Evolutionary conservation across 2,888 invertebrate genomes (phyloP).

Genomic region (Flexamia atlantica): DNA sequence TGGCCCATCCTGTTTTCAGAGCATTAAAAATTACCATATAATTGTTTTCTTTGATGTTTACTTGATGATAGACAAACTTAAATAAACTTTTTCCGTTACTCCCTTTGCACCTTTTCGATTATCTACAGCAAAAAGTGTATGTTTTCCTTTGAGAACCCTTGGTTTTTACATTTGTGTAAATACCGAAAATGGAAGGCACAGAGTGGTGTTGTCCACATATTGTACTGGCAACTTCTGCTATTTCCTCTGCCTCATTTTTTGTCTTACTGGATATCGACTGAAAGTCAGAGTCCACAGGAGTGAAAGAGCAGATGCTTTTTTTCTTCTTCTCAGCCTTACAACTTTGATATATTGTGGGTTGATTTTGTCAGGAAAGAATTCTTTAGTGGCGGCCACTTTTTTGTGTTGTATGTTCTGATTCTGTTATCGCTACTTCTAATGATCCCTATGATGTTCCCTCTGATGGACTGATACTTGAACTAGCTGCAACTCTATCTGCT

Average conservation of each 20-base stretch:
- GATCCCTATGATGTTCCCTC: slow-evolving; percentile 12
- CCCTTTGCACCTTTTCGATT: slow-evolving; percentile 62
- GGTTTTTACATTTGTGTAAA: slow-evolving; percentile 63
- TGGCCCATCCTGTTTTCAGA: too few species aligned
- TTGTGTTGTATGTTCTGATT: background rate
- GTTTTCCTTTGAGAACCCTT: slow-evolving; percentile 61
- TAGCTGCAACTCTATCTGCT: background rate
- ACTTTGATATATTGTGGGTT: slow-evolving; percentile 42
- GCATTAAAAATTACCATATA: too few species aligned
- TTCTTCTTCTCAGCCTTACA: slow-evolving; percentile 46
- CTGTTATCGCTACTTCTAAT: too few species aligned
- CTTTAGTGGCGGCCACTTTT: background rate
- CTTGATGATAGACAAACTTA: too few species aligned
- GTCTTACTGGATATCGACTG: background rate
- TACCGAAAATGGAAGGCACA: background rate
- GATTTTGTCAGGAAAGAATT: background rate
- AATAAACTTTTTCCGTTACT: slow-evolving; percentile 40
- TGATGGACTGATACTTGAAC: background rate
- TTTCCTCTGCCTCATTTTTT: background rate
- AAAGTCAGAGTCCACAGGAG: slow-evolving; percentile 40
- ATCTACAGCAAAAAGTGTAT: slow-evolving; percentile 59
- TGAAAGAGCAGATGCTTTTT: slow-evolving; percentile 55
- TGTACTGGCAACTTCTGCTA: slow-evolving; percentile 37
- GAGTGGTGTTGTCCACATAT: slow-evolving; percentile 55
- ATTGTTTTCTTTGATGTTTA: too few species aligned